Evolutionary conservation across 2,888 invertebrate species (phyloP).

Genomic region (Clepsis dumicolana): DNA sequence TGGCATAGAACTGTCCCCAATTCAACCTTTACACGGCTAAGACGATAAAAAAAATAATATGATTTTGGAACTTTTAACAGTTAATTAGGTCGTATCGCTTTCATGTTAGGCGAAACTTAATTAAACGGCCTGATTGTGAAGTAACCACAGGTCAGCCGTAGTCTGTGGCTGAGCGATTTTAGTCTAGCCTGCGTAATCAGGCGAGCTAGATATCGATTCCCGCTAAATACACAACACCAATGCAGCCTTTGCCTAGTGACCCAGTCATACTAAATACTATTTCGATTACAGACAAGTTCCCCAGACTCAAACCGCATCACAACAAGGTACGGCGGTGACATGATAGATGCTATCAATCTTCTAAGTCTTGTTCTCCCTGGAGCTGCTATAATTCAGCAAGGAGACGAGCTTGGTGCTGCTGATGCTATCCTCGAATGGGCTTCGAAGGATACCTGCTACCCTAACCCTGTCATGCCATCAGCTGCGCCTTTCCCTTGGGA

Average conservation of each 20-base stretch:
- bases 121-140: neutral
- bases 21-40: no score
- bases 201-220: neutral
- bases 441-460: conserved; percentile 77
- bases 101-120: neutral
- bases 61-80: neutral
- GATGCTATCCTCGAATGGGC: conserved; percentile 85
- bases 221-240: neutral
- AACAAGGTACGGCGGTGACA: conserved; percentile 88
- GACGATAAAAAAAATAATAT: neutral
- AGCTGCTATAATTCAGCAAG: conserved; percentile 91
- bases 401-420: conserved; percentile 89
- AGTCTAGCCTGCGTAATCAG: neutral
- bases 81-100: neutral
- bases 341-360: conserved; percentile 90
- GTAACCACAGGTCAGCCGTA: neutral
- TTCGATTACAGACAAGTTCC: conserved; percentile 65
- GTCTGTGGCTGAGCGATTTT: neutral
- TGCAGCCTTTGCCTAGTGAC: neutral
- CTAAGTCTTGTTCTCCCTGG: conserved; percentile 91
- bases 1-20: no score
- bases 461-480: conserved; percentile 65
- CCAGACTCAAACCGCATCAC: conserved; percentile 67
- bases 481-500: conserved; percentile 79
- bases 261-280: neutral